phyloP scores from a whole-genome alignment of 2,888 invertebrate genomes.

The Aphodius sticticus region DNA sequence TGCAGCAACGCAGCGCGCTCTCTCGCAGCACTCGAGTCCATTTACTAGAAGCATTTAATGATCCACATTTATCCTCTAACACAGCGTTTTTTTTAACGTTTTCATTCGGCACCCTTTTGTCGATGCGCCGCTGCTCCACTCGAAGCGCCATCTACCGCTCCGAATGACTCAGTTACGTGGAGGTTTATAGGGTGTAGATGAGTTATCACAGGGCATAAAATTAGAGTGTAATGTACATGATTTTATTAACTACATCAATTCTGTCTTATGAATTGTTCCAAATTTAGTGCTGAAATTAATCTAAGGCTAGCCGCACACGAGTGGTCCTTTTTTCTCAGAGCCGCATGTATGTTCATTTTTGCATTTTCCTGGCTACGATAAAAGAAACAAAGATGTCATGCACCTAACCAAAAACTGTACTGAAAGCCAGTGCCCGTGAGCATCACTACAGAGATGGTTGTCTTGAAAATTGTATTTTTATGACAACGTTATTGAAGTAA shows the following conservation, averaged over 20 bases:
- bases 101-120: slow-evolving; percentile 33
- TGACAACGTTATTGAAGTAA: no score
- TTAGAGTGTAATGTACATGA: not conserved
- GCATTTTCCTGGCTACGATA: not conserved
- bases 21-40: slow-evolving; percentile 51
- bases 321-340: no score
- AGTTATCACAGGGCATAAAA: no score
- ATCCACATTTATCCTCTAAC: slow-evolving; percentile 49
- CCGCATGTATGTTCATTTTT: not conserved
- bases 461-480: no score
- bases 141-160: not conserved
- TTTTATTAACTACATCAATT: not conserved
- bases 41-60: slow-evolving; percentile 55
- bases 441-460: no score
- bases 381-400: no score
- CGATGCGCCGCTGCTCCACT: slow-evolving; percentile 8
- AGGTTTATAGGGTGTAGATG: no score
- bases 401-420: no score
- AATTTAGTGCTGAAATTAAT: no score
- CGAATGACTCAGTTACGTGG: not conserved
- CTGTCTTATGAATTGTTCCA: no score
- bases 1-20: slow-evolving; percentile 45
- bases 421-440: no score
- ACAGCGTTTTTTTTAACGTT: slow-evolving; percentile 50
- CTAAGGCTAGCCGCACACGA: no score